Evolutionary conservation across 2,797 vertebrate species (phyloP).

Genomic region (Peromyscus melanophrys): DNA sequence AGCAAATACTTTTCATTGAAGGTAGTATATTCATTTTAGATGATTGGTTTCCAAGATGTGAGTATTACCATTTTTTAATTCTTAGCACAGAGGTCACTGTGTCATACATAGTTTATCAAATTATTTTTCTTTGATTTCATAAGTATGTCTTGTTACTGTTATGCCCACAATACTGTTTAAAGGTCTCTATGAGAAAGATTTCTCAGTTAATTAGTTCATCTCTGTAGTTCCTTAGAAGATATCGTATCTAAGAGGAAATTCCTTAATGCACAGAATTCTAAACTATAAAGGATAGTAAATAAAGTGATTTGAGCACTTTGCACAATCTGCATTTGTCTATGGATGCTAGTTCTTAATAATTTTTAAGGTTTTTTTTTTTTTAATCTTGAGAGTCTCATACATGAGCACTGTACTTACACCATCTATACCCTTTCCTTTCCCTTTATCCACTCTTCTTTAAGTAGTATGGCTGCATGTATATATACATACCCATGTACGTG

Average conservation of each 20-base stretch:
- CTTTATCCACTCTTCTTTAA: background rate
- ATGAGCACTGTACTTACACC: too few species aligned
- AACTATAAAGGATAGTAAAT: background rate
- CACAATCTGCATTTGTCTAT: background rate
- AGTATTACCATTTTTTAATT: background rate
- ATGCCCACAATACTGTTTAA: background rate
- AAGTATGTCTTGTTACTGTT: background rate
- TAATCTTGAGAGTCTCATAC: too few species aligned
- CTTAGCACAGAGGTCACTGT: background rate
- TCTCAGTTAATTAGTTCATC: background rate
- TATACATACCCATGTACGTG: background rate
- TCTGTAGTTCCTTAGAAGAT: background rate
- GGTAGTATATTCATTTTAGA: background rate
- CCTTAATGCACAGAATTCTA: background rate
- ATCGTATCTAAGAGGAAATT: background rate
- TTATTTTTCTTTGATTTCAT: constrained; percentile 1
- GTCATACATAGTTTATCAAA: background rate
- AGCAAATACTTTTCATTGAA: background rate
- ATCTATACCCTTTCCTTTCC: background rate
- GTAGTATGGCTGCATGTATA: background rate
- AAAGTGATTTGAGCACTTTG: background rate
- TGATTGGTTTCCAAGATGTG: background rate
- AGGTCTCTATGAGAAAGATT: background rate
- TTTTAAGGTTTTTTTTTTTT: background rate
- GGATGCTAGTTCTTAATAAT: background rate